Evolutionary conservation across 37 sponge, comb jelly and placozoan genomes (phyloP).

Genomic region (Haliclona indistincta): DNA sequence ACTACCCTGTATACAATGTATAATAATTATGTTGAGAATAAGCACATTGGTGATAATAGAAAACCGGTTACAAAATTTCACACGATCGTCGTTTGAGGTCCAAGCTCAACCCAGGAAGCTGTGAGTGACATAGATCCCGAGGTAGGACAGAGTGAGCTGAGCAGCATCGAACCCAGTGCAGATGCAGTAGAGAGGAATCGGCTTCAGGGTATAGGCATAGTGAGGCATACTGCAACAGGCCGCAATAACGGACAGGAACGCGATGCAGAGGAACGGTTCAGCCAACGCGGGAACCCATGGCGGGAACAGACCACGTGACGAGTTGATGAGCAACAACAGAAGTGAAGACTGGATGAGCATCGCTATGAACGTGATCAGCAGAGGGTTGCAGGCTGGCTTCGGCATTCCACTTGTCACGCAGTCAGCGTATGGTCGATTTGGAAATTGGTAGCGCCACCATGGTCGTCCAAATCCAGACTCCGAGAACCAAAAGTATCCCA

Average conservation of each 20-base stretch:
- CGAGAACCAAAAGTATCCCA: slow-evolving; percentile 26
- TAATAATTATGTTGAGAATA: too few relatives aligned
- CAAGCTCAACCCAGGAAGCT: too few relatives aligned
- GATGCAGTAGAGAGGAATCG: slow-evolving; percentile 1
- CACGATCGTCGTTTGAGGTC: too few relatives aligned
- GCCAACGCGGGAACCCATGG: too few relatives aligned
- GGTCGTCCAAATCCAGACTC: slow-evolving; percentile 1
- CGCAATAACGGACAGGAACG: not conserved
- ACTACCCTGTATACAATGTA: too few relatives aligned
- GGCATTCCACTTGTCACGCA: not conserved
- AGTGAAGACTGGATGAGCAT: not conserved
- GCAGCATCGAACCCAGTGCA: slow-evolving; percentile 1
- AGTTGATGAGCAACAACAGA: not conserved
- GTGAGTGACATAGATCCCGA: slow-evolving; percentile 2
- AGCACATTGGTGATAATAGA: too few relatives aligned
- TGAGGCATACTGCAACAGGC: slow-evolving; percentile 16
- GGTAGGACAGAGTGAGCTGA: not conserved
- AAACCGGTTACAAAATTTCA: too few relatives aligned
- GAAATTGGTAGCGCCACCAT: slow-evolving; percentile 33
- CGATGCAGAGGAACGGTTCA: not conserved
- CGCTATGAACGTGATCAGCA: not conserved
- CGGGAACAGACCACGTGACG: not conserved
- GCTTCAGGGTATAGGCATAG: not conserved
- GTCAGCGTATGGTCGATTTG: slow-evolving; percentile 15
- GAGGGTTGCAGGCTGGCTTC: not conserved